These are phyloP conservation scores for Hermodice carunculata DNA, from an alignment of 2,888 invertebrate species.

Conservation along the genomic window DNA sequence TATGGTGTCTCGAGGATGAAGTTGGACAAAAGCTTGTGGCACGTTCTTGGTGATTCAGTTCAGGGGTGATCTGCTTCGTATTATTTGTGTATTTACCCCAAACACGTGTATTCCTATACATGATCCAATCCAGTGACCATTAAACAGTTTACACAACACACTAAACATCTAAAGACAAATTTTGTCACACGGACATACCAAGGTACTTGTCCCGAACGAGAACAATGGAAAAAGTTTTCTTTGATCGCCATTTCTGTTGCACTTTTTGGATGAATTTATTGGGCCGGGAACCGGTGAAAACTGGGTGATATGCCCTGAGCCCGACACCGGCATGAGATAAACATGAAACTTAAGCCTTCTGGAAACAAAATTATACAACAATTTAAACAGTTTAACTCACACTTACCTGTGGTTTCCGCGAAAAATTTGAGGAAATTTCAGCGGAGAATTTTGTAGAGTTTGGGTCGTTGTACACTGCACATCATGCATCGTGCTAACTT, in stretches of 20 bases:
- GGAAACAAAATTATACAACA: slow-evolving; percentile 1
- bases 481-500: slow-evolving; percentile 60
- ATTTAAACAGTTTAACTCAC: slow-evolving; percentile 1
- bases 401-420: slow-evolving; percentile 19
- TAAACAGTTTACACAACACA: not conserved
- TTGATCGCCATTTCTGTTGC: slow-evolving; percentile 34
- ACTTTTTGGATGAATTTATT: slow-evolving; percentile 23
- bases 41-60: too few relatives aligned
- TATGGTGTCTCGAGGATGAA: too few relatives aligned
- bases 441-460: slow-evolving; percentile 65
- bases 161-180: not conserved
- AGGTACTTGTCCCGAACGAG: not conserved
- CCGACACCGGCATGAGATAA: not conserved
- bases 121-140: not conserved
- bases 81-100: slow-evolving; percentile 13
- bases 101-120: slow-evolving; percentile 19
- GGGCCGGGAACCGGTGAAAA: slow-evolving; percentile 5
- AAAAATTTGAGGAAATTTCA: slow-evolving; percentile 52
- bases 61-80: too few relatives aligned
- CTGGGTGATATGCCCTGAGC: not conserved
- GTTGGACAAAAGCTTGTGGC: too few relatives aligned
- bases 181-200: not conserved
- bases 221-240: slow-evolving; percentile 29
- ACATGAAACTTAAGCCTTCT: not conserved
- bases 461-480: slow-evolving; percentile 63